Evolutionary conservation across 2,888 invertebrate species (phyloP), one percentile per base, ranked within the genome.

Genomic region (Tipula lateralis): DNA sequence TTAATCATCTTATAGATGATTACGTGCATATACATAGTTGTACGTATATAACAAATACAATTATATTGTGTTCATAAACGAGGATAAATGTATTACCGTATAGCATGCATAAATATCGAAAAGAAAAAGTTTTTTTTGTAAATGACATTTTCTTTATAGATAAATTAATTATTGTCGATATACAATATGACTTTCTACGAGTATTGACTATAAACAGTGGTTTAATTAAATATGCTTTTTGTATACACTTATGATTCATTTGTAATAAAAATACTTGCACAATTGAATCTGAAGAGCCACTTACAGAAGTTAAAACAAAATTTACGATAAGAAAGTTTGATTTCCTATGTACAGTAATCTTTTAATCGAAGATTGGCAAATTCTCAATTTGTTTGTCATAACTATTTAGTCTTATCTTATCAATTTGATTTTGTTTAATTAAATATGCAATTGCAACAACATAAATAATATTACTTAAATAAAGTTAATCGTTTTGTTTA

Each of bases 121-220:
- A 66, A 66, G 66, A 66, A 66, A 66, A 66, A 66, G 66, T 66
- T 66, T 66, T 44, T 44, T 66, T 66, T 66, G 24, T 66, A 66
- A 66, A 24, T 66, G 66, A 66, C 19, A 66, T 66, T 66, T 66
- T 66, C 50, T 24, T 66, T 66, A n/a, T 44, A 66, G 24, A 66
- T 66, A 66, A 66, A 66, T 66, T 66, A 66, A 24, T 66, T 24
- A 24, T 24, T n/a, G 44, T 16, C 66, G 66, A 66, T 66, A 66
- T 66, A n/a, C n/a, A 66, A 24, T 66, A 24, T 66, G 24, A 66
- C 66, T 66, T 66, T 66, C 66, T 66, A 66, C 24, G 19, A n/a
- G n/a, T 39, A 13, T n/a, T 66, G 66, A n/a, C n/a, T 19, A n/a
- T 44, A 44, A 5, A 1, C 9, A 2, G 24, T 66, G 66, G 9